Conservation (phyloP, 2,888 invertebrate genomes). For the Tenthredo notha region DNA sequence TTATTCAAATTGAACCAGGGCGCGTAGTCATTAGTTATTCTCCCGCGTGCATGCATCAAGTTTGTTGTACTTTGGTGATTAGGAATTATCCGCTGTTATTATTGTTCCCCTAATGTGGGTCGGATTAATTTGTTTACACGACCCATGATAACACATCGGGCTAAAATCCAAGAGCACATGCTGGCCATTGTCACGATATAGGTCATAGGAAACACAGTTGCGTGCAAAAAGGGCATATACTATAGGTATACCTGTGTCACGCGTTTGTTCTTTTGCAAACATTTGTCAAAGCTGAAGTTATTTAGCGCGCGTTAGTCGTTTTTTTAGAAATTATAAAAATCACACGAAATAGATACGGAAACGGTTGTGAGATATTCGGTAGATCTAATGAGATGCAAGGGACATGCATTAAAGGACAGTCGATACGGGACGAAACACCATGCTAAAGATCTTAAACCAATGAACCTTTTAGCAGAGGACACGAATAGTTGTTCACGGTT, state of each 20-base stretch:
- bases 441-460: slow-evolving; percentile 62
- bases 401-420: slow-evolving; percentile 23
- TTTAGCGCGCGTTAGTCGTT: not conserved
- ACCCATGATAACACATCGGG: not conserved
- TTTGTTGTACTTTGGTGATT: not conserved
- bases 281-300: not conserved
- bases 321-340: not conserved
- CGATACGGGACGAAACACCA: slow-evolving; percentile 54
- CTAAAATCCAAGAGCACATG: not conserved
- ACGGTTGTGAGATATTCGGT: not conserved
- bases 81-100: not conserved
- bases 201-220: not conserved
- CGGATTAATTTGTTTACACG: not conserved
- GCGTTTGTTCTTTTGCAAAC: not conserved
- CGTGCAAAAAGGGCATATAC: not conserved
- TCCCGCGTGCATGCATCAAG: not conserved
- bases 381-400: not conserved
- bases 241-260: not conserved
- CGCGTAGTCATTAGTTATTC: not conserved
- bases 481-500: slow-evolving; percentile 73
- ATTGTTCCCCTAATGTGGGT: not conserved
- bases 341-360: not conserved
- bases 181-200: not conserved
- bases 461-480: slow-evolving; percentile 72
- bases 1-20: not conserved